Conservation (phyloP, 2,797 vertebrate genomes). For the Gadopsis bispinosus region DNA sequence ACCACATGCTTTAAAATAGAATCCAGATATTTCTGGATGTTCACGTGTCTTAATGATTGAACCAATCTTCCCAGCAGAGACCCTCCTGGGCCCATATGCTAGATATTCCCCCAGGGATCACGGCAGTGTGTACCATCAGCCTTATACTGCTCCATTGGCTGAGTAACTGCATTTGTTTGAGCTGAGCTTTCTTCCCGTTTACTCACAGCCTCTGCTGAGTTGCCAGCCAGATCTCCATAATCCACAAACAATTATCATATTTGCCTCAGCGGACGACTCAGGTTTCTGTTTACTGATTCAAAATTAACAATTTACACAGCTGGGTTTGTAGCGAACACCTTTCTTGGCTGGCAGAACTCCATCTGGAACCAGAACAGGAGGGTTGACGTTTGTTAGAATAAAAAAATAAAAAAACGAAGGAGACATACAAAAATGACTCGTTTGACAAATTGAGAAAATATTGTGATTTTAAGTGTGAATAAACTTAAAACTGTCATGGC, state of each 20-base stretch:
- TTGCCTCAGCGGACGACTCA: constrained; percentile 80
- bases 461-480: constrained; percentile 26
- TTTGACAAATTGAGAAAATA: constrained; percentile 46
- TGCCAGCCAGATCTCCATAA: constrained; percentile 82
- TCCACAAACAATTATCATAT: constrained; percentile 87
- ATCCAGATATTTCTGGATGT: constrained; percentile 50
- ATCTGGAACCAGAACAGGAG: constrained; percentile 58
- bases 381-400: constrained; percentile 51
- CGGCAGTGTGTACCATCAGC: constrained; percentile 45
- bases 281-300: constrained; percentile 83
- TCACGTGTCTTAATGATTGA: constrained; percentile 63
- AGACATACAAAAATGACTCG: constrained; percentile 31
- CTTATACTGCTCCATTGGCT: constrained; percentile 62
- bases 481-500: not conserved
- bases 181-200: constrained; percentile 81
- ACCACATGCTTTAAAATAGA: constrained; percentile 17
- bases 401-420: constrained; percentile 34
- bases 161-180: constrained; percentile 82
- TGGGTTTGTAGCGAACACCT: constrained; percentile 80
- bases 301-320: constrained; percentile 86
- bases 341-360: constrained; percentile 68
- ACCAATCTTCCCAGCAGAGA: constrained; percentile 53
- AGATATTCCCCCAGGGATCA: constrained; percentile 62
- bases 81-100: constrained; percentile 54
- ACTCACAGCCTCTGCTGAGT: constrained; percentile 81